phyloP scores from a whole-genome alignment of 2,113 vertebrate genomes.

The Ictalurus punctatus region DNA sequence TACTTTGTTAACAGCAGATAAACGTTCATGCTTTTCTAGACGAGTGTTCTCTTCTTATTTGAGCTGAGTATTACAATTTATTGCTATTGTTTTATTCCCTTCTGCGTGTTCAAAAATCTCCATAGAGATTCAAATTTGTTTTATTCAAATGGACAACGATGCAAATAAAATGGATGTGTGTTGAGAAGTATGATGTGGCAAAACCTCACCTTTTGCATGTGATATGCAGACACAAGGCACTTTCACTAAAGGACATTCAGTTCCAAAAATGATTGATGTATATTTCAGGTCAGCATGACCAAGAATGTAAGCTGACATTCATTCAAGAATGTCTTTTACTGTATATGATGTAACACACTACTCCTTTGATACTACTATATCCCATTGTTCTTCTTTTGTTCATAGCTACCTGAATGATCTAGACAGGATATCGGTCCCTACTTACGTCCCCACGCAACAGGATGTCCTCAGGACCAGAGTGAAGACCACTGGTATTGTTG shows the following conservation, averaged over 20 bases:
- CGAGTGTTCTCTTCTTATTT: background rate
- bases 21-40: background rate
- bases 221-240: slow-evolving; percentile 14
- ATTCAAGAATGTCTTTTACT: background rate
- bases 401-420: slow-evolving; percentile 95
- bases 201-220: slow-evolving; percentile 51
- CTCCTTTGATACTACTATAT: background rate
- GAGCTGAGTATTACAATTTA: background rate
- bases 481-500: slow-evolving; percentile 98
- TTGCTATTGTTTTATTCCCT: background rate
- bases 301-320: background rate
- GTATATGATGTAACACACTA: background rate
- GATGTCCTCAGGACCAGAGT: slow-evolving; percentile 97
- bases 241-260: background rate
- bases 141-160: slow-evolving; percentile 51
- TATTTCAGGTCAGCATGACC: background rate
- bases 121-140: slow-evolving; percentile 47
- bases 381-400: slow-evolving; percentile 47
- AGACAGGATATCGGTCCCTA: slow-evolving; percentile 90
- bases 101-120: background rate
- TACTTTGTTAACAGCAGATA: background rate
- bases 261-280: background rate
- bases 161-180: slow-evolving; percentile 46
- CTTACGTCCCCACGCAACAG: slow-evolving; percentile 96
- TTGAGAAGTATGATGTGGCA: slow-evolving; percentile 35